These are phyloP conservation scores for Lycia hirtaria DNA, from an alignment of 2,888 invertebrate genomes.

Conservation along the genomic window DNA sequence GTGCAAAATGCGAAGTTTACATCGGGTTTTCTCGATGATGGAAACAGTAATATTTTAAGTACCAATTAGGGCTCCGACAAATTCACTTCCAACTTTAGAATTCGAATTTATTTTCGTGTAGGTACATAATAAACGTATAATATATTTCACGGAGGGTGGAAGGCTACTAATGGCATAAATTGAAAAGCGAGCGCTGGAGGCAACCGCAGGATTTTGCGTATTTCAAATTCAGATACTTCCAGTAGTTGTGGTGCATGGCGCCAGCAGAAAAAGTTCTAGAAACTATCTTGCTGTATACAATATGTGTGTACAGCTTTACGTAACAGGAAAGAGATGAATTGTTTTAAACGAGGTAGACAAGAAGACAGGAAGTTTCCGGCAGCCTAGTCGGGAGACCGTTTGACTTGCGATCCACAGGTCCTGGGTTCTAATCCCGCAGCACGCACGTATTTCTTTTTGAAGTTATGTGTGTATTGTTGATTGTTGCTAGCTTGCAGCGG, in stretches of 20 bases:
- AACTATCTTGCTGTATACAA: conserved; percentile 61
- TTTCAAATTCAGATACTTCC: conserved; percentile 78
- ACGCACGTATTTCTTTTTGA: no score
- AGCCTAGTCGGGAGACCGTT: no score
- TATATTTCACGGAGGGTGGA: conserved; percentile 64
- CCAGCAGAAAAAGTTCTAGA: conserved; percentile 54
- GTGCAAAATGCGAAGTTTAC: conserved; percentile 35
- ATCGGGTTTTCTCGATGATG: conserved; percentile 34
- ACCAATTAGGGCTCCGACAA: conserved; percentile 54
- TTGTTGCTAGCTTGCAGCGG: no score
- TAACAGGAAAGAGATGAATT: conserved; percentile 65
- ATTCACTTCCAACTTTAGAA: conserved; percentile 58
- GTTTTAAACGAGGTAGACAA: no score
- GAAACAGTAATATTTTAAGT: conserved; percentile 40
- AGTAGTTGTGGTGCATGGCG: conserved; percentile 49
- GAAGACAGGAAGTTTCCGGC: no score
- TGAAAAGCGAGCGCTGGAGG: conserved; percentile 72
- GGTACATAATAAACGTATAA: conserved; percentile 53
- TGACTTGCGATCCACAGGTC: no score
- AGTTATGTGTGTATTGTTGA: no score
- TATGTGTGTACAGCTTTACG: conserved; percentile 46
- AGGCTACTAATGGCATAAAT: conserved; percentile 79
- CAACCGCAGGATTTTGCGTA: conserved; percentile 76
- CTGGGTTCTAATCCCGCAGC: no score
- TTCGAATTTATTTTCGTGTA: conserved; percentile 55